Evolutionary conservation across 2,797 vertebrate genomes (phyloP), one percentile per base, ranked within the genome.

Genomic region (Intellagama lesueurii): DNA sequence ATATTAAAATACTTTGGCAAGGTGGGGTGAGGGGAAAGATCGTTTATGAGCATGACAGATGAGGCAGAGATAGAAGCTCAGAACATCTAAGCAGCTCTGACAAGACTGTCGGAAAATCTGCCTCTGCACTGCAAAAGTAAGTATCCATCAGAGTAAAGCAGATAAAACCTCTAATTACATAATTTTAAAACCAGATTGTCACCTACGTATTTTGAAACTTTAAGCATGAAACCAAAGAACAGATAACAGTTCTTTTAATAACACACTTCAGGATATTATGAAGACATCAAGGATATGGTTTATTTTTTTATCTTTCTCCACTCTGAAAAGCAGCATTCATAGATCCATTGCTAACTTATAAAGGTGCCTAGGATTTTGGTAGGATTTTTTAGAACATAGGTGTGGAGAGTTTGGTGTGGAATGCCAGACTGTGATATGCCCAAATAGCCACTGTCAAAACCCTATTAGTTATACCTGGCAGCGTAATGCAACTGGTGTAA

Each of bases 221-320:
- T 66, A 83, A 88, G 47, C 30, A 89, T 89, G 87, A 81, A 95
- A 85, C 22, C 40, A 52, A 40, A 60, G 80, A 88, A 26, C 52
- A 64, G 81, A 85, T 81, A 88, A 88, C 19, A 80, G 90, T 77
- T 79, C 86, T 83, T 90, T 69, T n/a, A 56, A n/a, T 78, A 24
- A 4, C 85, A 30, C 0, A 0, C 73, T 90, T 91, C 19, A 19
- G 64, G 7, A 76, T 85, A n/a, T 81, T 90, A 60, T 79, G 7
- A 87, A 73, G 75, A 60, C 1, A 77, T 91, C 3, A 76, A 77
- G 24, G 16, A 56, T 49, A 26, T 11, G 69, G 4, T 12, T 75
- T 28, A 26, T 19, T 44, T 28, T 17, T 0, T 17, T 2, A 2
- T 3, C 22, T 26, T 8, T 9, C 16, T 2, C 8, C 17, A 11